phyloP scores from a whole-genome alignment of 2,888 invertebrate species.

The Hetaerina titia region DNA sequence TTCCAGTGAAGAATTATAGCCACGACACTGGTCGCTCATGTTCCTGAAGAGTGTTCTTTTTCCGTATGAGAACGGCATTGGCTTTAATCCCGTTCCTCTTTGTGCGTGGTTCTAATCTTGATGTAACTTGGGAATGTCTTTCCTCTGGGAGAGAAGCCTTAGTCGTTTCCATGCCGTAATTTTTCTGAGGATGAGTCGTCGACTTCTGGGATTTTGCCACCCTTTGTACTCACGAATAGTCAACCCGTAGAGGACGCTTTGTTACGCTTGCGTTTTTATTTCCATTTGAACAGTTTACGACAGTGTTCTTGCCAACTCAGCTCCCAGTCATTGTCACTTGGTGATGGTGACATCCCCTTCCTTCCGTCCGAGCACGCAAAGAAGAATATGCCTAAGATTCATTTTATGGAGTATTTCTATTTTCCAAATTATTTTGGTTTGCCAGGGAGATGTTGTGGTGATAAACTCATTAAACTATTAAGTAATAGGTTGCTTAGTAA shows the following conservation, averaged over 20 bases:
- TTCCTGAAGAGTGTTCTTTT: not conserved
- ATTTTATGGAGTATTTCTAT: too few species aligned
- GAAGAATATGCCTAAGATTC: too few species aligned
- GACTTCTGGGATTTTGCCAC: constrained; percentile 27
- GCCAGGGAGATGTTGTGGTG: too few species aligned
- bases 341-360: not conserved
- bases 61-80: not conserved
- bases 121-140: not conserved
- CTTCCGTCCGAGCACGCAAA: too few species aligned
- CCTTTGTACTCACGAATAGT: not conserved
- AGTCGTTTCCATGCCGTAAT: not conserved
- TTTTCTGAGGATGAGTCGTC: constrained; percentile 8
- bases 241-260: not conserved
- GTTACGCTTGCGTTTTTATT: not conserved
- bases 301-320: not conserved
- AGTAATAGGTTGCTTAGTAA: too few species aligned
- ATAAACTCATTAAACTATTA: too few species aligned
- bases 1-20: not conserved
- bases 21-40: not conserved
- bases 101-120: not conserved
- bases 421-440: too few species aligned
- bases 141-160: not conserved
- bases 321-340: not conserved
- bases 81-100: constrained; percentile 11
- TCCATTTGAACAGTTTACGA: not conserved